Evolutionary conservation across 1,140 invertebrate genomes (phyloP).

Genomic region (Drosophila obscura): DNA sequence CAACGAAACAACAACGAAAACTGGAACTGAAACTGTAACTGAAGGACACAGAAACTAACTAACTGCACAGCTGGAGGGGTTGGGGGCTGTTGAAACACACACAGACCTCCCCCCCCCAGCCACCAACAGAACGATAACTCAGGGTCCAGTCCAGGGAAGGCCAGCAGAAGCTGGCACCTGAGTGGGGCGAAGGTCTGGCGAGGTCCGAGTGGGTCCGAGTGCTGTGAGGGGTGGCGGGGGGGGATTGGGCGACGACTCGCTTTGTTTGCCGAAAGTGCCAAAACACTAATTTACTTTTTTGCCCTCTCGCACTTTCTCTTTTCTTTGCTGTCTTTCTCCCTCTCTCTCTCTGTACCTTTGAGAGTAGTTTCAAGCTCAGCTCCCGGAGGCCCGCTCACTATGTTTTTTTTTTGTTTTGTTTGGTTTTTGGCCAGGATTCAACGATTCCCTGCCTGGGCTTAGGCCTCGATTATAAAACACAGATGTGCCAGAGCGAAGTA

Average conservation of each 20-base stretch:
- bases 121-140: slow-evolving; percentile 57
- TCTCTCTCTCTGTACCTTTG: not conserved
- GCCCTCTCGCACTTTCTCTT: slow-evolving; percentile 28
- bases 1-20: slow-evolving; percentile 24
- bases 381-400: not conserved
- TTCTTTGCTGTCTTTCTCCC: slow-evolving; percentile 10
- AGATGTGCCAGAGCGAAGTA: slow-evolving; percentile 64
- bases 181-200: slow-evolving; percentile 30
- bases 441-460: slow-evolving; percentile 36
- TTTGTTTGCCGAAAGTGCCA: slow-evolving; percentile 82
- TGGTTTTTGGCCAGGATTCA: slow-evolving; percentile 31
- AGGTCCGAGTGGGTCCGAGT: slow-evolving; percentile 3
- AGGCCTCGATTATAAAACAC: slow-evolving; percentile 74
- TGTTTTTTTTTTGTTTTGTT: not conserved
- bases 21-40: slow-evolving; percentile 12
- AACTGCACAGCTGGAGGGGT: slow-evolving; percentile 45
- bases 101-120: not conserved
- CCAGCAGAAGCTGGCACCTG: slow-evolving; percentile 75
- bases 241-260: slow-evolving; percentile 23
- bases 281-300: slow-evolving; percentile 83
- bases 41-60: slow-evolving; percentile 78
- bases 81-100: not conserved
- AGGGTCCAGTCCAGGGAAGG: slow-evolving; percentile 45
- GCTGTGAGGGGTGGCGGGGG: slow-evolving; percentile 1
- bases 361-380: slow-evolving; percentile 16